Base-by-base conservation (phyloP, 2,888 invertebrate genomes). In the Gibbula magus region DNA sequence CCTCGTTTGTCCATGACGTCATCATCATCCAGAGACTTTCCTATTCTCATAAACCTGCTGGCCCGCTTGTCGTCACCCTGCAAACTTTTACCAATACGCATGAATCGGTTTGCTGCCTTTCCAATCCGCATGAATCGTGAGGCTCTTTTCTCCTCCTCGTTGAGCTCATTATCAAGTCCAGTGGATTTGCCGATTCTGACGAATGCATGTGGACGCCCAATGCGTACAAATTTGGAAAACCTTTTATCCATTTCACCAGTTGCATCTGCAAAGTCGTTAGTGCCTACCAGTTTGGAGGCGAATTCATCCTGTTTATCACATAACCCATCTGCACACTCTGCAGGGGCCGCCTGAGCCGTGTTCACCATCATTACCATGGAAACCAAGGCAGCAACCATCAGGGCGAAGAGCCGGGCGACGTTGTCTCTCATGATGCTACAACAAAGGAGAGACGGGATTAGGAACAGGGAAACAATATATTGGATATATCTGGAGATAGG, bases 11-110 rank as follows among this genome's bases (percentile, higher is more conserved):
- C 77, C 66, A 76, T 25, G 22, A n/a, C 25, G 35, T 78, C 80
- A 35, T 80, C 77, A 56, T 67, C 52, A 7, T 52, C 56, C 10
- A 52, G 22, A 35, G 53, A 45, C n/a, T 84, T 85, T 10, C 85
- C 85, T 22, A 85, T 85, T 13, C 85, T 75, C 25, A 85, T 80
- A 77, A 85, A 85, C 66, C 77, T 77, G 29, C 82, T 80, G 29
- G 78, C 35, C 16, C 82, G 75, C 74, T 84, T 84, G 25, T 84
- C 80, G 10, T 16, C 51, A 35, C 74, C 75, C 74, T 29, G 22
- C 5, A 51, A 32, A 73, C 35, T 39, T n/a, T 75, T 75, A 2
- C 80, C 80, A 39, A 80, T 80, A 22, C 80, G 18, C 22, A 81
- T 29, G 32, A 78, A 78, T 16, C 53, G 45, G 22, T 52, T 67